Percentiles rank a stretch among this genome's conserved stretches.
Conservation (phyloP, 1,140 invertebrate species). For the Yoshiicerus persimilis region DNA sequence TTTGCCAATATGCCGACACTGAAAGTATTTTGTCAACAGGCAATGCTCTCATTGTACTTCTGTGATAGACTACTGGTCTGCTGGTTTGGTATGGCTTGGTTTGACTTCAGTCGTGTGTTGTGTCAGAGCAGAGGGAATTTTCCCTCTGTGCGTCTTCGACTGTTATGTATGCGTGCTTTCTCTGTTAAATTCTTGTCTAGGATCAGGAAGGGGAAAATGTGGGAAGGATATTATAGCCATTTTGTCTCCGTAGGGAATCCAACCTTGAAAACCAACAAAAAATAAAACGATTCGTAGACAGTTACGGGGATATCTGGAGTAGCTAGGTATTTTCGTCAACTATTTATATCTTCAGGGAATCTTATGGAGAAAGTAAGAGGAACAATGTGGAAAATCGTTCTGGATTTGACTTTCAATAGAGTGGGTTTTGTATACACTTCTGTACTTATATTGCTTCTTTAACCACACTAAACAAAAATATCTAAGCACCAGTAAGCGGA, state of each 20-base stretch:
- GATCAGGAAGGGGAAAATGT: conserved; percentile 5
- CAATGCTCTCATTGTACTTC: neutral
- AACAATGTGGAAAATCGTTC: neutral
- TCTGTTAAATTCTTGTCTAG: neutral
- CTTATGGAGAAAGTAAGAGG: neutral
- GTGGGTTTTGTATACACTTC: no score
- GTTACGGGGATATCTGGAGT: neutral
- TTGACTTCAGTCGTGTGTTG: neutral
- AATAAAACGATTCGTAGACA: conserved; percentile 14
- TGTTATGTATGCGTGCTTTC: neutral
- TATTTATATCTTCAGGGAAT: neutral
- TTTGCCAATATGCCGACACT: neutral
- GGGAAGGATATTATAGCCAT: conserved; percentile 11
- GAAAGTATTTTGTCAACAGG: conserved; percentile 17
- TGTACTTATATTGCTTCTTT: no score
- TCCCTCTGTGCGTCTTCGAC: neutral
- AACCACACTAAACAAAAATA: no score
- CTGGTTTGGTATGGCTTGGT: neutral
- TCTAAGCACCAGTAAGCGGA: no score
- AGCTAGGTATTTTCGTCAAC: neutral
- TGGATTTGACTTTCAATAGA: neutral
- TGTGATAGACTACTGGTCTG: neutral
- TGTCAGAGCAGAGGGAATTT: neutral
- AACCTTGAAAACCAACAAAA: conserved; percentile 20
- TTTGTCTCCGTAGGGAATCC: conserved; percentile 5